phyloP scores from a whole-genome alignment of 1,140 invertebrate species.

The Schlechtendalia chinensis region DNA sequence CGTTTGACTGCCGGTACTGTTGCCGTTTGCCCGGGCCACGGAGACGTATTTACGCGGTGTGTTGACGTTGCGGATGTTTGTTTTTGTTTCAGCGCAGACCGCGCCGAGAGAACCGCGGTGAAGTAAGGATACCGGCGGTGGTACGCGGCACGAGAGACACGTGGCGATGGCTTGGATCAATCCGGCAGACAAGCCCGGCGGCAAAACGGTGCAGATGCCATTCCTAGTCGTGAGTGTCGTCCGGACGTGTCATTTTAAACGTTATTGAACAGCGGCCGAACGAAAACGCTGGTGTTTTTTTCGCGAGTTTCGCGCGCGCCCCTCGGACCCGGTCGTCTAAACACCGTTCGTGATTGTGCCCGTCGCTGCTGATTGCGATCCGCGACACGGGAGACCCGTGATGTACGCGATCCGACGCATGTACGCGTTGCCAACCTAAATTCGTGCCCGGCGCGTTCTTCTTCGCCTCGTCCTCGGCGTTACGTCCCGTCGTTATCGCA shows the following conservation, averaged over 20 bases:
- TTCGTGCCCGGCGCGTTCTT: background rate
- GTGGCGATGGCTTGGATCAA: constrained; percentile 48
- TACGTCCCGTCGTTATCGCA: background rate
- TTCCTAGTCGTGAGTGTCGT: background rate
- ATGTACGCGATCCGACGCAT: too few species aligned
- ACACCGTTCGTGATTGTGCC: constrained; percentile 17
- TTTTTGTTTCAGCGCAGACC: constrained; percentile 38
- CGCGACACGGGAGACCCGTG: background rate
- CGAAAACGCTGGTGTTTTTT: background rate
- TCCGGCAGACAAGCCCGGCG: background rate
- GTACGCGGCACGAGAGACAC: too few species aligned
- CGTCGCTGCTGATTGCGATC: background rate
- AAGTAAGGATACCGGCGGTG: too few species aligned
- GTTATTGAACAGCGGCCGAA: too few species aligned
- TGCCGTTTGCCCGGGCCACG: too few species aligned
- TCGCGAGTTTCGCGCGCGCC: constrained; percentile 2
- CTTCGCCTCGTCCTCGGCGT: background rate
- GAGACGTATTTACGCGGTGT: too few species aligned
- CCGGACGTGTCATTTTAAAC: background rate
- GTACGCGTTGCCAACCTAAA: constrained; percentile 28
- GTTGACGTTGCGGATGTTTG: too few species aligned
- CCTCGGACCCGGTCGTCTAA: too few species aligned
- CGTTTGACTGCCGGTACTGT: too few species aligned
- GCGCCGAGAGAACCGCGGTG: too few species aligned
- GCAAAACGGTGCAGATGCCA: background rate